Evolutionary conservation across 2,113 vertebrate species (phyloP), one percentile per base, ranked within the genome.

Genomic region (Pachycephala philippinensis): DNA sequence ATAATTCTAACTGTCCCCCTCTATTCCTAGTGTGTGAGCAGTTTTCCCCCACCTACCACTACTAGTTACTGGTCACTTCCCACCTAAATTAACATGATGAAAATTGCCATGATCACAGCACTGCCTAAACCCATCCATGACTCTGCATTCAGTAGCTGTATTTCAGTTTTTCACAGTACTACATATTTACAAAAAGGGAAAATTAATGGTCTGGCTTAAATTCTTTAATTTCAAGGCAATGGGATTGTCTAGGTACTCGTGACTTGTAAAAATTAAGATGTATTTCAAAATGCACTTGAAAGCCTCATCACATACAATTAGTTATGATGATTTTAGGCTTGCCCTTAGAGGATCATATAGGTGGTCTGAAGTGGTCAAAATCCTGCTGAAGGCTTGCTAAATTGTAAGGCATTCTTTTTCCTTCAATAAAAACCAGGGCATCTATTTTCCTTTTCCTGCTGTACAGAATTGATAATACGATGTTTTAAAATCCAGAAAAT

Each of bases 401-500:
- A 78, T 17, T 1, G 1, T n/a, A 64, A 75, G 21, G 27, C 2
- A 1, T 64, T 89, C 39, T 7, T 91, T 75, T 75, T 79, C 39
- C 39, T 93, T 75, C 57, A 79, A 0, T 37, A 37, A 52, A 75
- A 84, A 71, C 30, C 19, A 63, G 3, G 27, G 6, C 13, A 85
- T 3, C 16, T 60, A 2, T 78, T 83, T 78, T 63, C 23, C 8
- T 75, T 10, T 71, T 68, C 24, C 70, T 79, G 14, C 30, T 50
- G 4, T 39, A 35, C 14, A 31, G 23, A 57, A 64, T 2, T 50
- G 47, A 59, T 47, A 11, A 44, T 23, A 79, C 0, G 0, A 45
- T 13, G 45, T 44, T 75, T 71, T 88, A 79, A 37, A 85, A 92
- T 35, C 15, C 13, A 79, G 37, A 80, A 90, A 80, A 75, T 60